Evolutionary conservation across 2,797 vertebrate species (phyloP).

Genomic region (Aratinga solstitialis): DNA sequence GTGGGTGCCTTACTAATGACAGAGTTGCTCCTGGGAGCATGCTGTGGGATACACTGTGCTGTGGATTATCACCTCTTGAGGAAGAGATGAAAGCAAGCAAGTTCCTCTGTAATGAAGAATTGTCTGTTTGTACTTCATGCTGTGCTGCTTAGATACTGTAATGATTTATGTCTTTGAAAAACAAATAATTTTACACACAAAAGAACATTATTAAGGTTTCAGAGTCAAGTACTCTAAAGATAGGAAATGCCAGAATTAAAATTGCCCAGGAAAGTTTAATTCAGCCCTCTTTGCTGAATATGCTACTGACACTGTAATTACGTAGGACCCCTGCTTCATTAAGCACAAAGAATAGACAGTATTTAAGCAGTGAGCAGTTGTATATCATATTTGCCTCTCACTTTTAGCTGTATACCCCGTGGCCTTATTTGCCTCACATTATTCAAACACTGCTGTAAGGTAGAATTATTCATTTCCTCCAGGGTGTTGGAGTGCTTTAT

Average conservation of each 20-base stretch:
- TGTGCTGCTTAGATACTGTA: neutral
- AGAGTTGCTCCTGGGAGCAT: neutral
- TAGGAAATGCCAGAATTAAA: neutral
- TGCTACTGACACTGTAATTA: neutral
- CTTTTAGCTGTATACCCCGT: neutral
- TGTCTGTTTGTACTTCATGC: neutral
- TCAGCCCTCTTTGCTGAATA: neutral
- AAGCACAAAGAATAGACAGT: neutral
- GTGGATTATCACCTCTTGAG: neutral
- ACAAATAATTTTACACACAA: neutral
- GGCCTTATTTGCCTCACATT: neutral
- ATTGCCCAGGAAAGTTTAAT: neutral
- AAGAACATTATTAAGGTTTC: neutral
- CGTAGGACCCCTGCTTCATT: neutral
- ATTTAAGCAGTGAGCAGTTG: neutral
- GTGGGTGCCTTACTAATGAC: neutral
- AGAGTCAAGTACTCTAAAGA: slow-evolving; percentile 12
- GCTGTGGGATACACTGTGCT: neutral
- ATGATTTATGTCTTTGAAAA: neutral
- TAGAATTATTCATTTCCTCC: slow-evolving; percentile 16
- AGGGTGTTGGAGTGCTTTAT: neutral
- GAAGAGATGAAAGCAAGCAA: neutral
- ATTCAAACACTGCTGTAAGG: neutral
- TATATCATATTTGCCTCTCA: neutral
- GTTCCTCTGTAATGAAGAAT: neutral